Evolutionary conservation across 2,113 vertebrate genomes (phyloP), one percentile per base, ranked within the genome.

Genomic region (Pithys albifrons): DNA sequence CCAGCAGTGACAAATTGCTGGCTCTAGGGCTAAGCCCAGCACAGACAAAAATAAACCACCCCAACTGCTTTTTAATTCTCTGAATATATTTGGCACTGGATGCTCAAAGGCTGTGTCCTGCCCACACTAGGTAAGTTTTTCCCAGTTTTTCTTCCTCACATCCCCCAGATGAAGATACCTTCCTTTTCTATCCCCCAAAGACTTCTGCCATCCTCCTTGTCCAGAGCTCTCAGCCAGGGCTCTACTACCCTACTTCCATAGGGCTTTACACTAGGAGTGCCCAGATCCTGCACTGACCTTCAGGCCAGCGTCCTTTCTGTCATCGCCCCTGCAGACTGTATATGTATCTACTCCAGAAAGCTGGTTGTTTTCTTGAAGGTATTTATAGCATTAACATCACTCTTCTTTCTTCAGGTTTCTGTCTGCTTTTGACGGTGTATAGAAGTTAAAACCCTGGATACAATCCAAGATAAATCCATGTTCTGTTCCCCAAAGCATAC

Each of bases 311-410:
- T 88, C 65, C 92, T 81, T 85, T 74, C 76, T 93, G 33, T 58
- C 58, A 75, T 14, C 77, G 43, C 67, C 88, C 41, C 65, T 62
- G 45, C 41, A 78, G 90, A 58, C 65, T 71, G 35, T 75, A 94
- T 94, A 82, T 61, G 88, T 17, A 59, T 54, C 82, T 55, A 48
- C 31, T 86, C 83, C 2, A 4, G 88, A 77, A 91, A 88, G 79
- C 65, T 78, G 62, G 48, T 71, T 85, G 33, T 88, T 96, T 89
- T 88, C 54, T 73, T 69, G 82, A 48, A 91, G 73, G 52, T 97
- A 97, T 96, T 97, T 96, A 93, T 94, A 95, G 93, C 72, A 86
- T 72, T 74, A 75, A 90, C 85, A 92, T 61, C 69, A 29, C 61
- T 89, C 49, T 54, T 46, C 78, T 93, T 85, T 86, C 93, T 93